phyloP scores from a whole-genome alignment of 2,797 vertebrate genomes.

The Melopsittacus undulatus region DNA sequence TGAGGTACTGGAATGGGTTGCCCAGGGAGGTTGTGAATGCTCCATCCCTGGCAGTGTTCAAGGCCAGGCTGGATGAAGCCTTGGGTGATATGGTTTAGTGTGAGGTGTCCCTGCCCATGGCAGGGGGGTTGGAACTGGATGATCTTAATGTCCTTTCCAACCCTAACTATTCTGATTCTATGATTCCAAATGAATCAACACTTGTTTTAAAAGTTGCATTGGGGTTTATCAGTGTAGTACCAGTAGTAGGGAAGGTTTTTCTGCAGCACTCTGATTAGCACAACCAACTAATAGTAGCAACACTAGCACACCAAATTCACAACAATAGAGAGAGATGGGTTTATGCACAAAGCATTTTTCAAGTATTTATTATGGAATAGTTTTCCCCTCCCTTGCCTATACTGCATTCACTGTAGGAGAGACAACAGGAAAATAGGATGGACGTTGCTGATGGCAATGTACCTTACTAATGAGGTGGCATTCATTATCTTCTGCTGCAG shows the following conservation, averaged over 20 bases:
- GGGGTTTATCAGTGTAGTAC: constrained; percentile 39
- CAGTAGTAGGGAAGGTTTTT: not conserved
- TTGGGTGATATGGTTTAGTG: too few relatives aligned
- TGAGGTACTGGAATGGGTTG: too few relatives aligned
- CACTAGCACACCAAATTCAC: not conserved
- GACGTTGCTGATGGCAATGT: not conserved
- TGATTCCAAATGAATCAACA: not conserved
- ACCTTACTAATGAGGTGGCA: not conserved
- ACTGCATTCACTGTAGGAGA: not conserved
- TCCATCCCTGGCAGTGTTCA: too few relatives aligned
- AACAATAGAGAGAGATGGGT: not conserved
- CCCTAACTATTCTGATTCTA: too few relatives aligned
- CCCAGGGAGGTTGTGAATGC: too few relatives aligned
- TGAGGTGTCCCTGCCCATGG: too few relatives aligned
- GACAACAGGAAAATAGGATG: not conserved
- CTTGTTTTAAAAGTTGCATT: not conserved
- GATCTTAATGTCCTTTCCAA: not conserved
- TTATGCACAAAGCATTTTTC: not conserved
- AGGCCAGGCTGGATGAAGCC: too few relatives aligned
- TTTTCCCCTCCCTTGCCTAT: not conserved
- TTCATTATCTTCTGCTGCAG: not conserved
- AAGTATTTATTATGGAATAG: not conserved
- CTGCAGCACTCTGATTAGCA: constrained; percentile 46
- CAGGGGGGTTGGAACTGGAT: not conserved
- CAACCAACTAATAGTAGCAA: not conserved